Evolutionary conservation across 2,888 invertebrate genomes (phyloP), one percentile per base, ranked within the genome.

Genomic region (Melangyna quadrimaculata): DNA sequence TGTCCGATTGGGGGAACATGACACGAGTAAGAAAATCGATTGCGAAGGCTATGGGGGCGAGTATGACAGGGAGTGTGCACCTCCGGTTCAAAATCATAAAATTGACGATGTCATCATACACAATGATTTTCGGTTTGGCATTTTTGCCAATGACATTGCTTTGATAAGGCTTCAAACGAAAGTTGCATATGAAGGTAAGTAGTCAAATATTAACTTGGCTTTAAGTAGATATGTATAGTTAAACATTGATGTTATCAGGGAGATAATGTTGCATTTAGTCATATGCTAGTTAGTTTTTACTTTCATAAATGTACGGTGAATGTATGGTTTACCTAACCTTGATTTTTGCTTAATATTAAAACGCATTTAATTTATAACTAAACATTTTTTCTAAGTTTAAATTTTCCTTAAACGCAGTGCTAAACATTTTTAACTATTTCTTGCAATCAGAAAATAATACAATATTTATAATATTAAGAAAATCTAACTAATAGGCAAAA

Each of bases 41-140:
- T 86, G 86, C 24, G 73, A 77, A 14, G 9, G 4, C 9, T 22
- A 43, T 17, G 32, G 55, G 14, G 53, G 35, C 9, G 73, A 53
- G n/a, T 48, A 14, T 3, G 40, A 63, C 14, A 35, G 22, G 10
- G 48, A 63, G 4, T 86, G 86, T 73, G 69, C 70, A 14, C 81
- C 80, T 10, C 81, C 77, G 22, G 77, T 70, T 27, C 67, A 70
- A 43, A 48, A 81, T 29, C 57, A 78, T 27, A 29, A 12, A 2
- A 72, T 86, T 12, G 86, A 80, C 14, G 86, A 86, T 43, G 81
- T 86, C 17, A 24, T 86, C 29, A 78, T 86, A n/a, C 86, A 81
- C 45, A 51, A 53, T 8, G 73, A 74, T 8, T 86, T 70, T 19
- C 51, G 55, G 7, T 19, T 17, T 0, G 63, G 37, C 0, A 14